Percentiles rank a stretch among this genome's conserved stretches.
phyloP scores from a whole-genome alignment of 2,113 vertebrate genomes.

The Gila orcuttii region DNA sequence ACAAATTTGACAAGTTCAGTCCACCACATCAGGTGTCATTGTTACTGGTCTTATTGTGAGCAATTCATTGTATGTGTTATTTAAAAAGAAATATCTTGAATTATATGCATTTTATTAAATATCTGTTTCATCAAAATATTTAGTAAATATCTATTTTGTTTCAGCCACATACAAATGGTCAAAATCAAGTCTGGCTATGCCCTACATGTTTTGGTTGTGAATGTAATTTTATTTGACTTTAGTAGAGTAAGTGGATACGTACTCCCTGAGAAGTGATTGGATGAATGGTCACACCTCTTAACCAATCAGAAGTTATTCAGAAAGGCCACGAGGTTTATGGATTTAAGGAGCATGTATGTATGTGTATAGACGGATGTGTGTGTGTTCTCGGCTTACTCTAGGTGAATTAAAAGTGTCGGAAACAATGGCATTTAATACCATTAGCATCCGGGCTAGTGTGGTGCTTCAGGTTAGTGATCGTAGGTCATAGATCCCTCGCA shows the following conservation, averaged over 20 bases:
- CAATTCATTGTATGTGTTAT: no score
- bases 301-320: background rate
- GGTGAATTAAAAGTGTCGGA: conserved; percentile 47
- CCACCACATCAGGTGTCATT: background rate
- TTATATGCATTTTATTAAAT: background rate
- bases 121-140: background rate
- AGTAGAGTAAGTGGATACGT: background rate
- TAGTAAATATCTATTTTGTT: background rate
- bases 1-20: background rate
- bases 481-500: conserved; percentile 44
- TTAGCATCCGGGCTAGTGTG: conserved; percentile 15
- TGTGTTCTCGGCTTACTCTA: conserved; percentile 34
- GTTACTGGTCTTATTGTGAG: no score
- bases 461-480: conserved; percentile 21
- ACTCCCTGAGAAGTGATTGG: background rate
- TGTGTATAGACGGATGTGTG: background rate
- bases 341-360: background rate
- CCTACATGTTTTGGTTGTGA: background rate
- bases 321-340: background rate
- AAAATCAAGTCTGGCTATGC: background rate
- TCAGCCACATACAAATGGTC: background rate
- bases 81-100: background rate
- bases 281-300: background rate
- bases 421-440: conserved; percentile 47
- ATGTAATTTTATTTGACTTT: background rate